These are phyloP conservation scores for Alosa sapidissima DNA, from an alignment of 2,797 vertebrate species.

Conservation along the genomic window DNA sequence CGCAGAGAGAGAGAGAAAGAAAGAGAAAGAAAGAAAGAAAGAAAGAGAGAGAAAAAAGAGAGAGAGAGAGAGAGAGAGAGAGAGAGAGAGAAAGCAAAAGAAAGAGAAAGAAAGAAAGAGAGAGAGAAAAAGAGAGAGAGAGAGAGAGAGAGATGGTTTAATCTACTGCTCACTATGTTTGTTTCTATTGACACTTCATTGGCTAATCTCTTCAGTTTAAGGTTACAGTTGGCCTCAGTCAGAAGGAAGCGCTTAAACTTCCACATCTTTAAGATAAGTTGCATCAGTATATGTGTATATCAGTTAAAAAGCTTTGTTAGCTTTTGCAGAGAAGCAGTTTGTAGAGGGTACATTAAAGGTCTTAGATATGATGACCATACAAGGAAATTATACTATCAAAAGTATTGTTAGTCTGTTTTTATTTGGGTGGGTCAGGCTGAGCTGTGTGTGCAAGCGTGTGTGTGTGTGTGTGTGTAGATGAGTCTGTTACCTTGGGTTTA, in stretches of 20 bases:
- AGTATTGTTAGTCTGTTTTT: background rate
- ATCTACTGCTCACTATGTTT: background rate
- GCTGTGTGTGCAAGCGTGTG: background rate
- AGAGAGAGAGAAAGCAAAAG: too few species aligned
- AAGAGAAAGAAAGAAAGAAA: too few species aligned
- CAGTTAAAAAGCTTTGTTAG: background rate
- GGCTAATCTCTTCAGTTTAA: background rate
- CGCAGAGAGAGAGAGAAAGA: too few species aligned
- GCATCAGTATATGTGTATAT: background rate
- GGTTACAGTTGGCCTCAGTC: background rate
- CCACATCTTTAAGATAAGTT: background rate
- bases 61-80: too few species aligned
- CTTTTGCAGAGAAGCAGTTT: background rate
- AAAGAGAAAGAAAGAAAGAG: too few species aligned
- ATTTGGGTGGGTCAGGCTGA: background rate
- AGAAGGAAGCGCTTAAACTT: background rate
- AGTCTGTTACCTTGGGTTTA: constrained; percentile 38
- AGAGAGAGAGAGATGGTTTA: background rate
- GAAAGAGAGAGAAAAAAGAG: too few species aligned
- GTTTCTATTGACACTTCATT: background rate
- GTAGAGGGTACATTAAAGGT: background rate
- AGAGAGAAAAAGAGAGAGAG: too few species aligned
- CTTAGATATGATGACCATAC: background rate
- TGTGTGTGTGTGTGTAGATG: constrained; percentile 33
- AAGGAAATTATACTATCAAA: too few species aligned